Base-by-base conservation (phyloP, 2,797 vertebrate species). In the Arctocebus calabarensis region DNA sequence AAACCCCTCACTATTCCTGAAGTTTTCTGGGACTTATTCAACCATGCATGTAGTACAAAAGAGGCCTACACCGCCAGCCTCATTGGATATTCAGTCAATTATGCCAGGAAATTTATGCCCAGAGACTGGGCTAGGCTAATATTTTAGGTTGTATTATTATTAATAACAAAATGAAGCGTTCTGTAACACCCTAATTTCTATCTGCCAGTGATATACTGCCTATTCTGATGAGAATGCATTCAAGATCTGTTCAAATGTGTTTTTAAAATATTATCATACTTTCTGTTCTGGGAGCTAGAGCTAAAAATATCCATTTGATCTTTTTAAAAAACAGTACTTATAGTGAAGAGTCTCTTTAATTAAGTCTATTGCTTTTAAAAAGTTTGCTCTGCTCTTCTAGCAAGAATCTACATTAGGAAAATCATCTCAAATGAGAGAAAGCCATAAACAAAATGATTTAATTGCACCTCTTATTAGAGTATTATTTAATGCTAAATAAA, bases 401-500 rank as follows among this genome's bases (percentile, higher is more conserved):
- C 1, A 37, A 52, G 52, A 89, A 90, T 82, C 48, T 75, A 37
- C n/a, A 29, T 88, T 37, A 66, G 78, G 48, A 29, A 88, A 79
- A 74, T 34, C 79, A 83, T 73, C 78, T 90, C n/a, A 84, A 59
- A 70, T 57, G 43, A 84, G n/a, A n/a, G 27, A 66, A 62, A 52
- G 25, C 6, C 17, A 70, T 86, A 55, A 74, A 66, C 34, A 45
- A 81, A 95, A 91, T 84, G 11, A 92, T n/a, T 90, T 88, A 74
- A 64, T 40, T 40, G 12, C 13, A 40, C 66, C 64, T 59, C 77
- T 64, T 73, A 55, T 7, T 34, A 19, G 34, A 34, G 0, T 37
- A 32, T 55, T 74, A 64, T 64, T 91, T 82, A 25, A n/a, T 55
- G 48, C 40, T 40, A 78, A 84, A 64, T 84, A 79, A 93, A 91